Percentiles rank a stretch among this genome's conserved stretches.
Evolutionary conservation across 2,797 vertebrate genomes (phyloP).

Genomic region (Paratrypauchen microcephalus): DNA sequence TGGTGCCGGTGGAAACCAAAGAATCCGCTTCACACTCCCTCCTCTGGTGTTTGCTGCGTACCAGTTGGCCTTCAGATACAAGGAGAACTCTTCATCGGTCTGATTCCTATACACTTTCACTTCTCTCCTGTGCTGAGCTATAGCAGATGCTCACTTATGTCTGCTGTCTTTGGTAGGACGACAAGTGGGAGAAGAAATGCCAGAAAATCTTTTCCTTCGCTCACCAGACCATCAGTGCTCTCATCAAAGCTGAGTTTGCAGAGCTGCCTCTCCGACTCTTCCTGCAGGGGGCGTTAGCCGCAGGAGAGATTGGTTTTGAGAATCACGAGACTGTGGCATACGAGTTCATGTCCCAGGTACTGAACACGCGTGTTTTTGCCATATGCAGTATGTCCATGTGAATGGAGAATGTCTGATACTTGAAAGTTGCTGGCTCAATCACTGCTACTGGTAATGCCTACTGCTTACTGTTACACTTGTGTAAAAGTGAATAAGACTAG

Average conservation of each 20-base stretch:
- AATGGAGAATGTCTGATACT: neutral
- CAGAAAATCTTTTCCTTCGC: conserved; percentile 99
- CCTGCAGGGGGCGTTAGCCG: conserved; percentile 94
- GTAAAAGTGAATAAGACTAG: no score
- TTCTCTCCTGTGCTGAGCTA: neutral
- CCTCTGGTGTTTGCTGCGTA: conserved; percentile 96
- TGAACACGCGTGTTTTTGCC: neutral
- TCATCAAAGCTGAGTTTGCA: conserved; percentile 96
- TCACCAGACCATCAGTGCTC: conserved; percentile 96
- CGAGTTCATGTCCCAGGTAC: conserved; percentile 98
- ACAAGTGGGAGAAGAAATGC: conserved; percentile 99
- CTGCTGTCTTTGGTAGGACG: conserved; percentile 79
- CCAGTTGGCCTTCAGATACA: conserved; percentile 96
- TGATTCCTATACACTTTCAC: neutral
- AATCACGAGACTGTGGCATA: conserved; percentile 98
- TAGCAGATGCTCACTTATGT: neutral
- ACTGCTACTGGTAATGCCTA: neutral
- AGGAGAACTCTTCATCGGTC: conserved; percentile 90
- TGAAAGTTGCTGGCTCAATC: no score
- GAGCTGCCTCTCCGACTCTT: conserved; percentile 95
- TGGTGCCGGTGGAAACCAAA: conserved; percentile 95
- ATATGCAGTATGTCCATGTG: neutral
- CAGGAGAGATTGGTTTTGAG: conserved; percentile 96
- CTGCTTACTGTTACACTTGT: neutral
- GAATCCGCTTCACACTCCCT: conserved; percentile 94